Conservation (phyloP, 2,888 invertebrate genomes). For the Lasius platythorax region DNA sequence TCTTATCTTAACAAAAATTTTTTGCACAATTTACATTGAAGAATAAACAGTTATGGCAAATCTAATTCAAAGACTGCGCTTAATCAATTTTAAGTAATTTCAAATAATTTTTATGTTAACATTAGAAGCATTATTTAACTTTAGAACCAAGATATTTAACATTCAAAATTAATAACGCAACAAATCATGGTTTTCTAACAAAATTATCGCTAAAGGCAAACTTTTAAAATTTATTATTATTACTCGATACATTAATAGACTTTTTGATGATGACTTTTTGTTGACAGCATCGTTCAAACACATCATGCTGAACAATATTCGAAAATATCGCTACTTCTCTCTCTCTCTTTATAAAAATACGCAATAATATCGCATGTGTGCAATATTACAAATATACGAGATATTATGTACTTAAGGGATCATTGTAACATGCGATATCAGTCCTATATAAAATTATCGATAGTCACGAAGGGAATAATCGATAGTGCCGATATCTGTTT, state of each 20-base stretch:
- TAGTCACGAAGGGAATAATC: neutral
- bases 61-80: neutral
- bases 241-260: neutral
- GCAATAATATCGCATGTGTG: neutral
- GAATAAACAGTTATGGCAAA: neutral
- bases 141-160: neutral
- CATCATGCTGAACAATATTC: neutral
- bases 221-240: neutral
- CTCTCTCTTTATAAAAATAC: neutral
- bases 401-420: neutral
- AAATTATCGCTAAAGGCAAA: neutral
- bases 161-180: neutral
- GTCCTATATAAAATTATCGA: neutral
- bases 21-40: neutral
- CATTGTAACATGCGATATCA: conserved; percentile 6
- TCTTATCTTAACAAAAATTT: neutral
- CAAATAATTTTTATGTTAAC: neutral
- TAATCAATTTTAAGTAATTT: no score
- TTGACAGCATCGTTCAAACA: neutral
- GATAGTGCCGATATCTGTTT: conserved; percentile 10
- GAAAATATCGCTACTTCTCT: neutral
- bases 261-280: no score
- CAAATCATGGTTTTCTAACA: neutral
- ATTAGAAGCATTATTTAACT: neutral
- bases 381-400: neutral